A percentile compares a stretch with the other conserved stretches of the same genome.
These are phyloP conservation scores for Meganola albula DNA, from an alignment of 2,888 invertebrate genomes.

Conservation along the genomic window DNA sequence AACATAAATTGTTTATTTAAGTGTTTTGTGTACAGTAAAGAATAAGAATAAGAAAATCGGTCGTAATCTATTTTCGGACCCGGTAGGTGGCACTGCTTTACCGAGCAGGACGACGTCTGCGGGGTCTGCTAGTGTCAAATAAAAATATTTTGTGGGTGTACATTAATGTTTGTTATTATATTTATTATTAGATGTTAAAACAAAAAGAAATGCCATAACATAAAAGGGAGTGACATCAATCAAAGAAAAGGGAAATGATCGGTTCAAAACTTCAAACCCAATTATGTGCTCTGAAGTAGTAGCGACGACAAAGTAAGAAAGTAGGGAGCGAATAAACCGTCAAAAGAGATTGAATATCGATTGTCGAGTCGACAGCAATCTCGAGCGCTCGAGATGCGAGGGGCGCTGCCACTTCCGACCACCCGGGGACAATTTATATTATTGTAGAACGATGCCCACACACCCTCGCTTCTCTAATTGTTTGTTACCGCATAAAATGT, in stretches of 20 bases:
- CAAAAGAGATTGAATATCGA: conserved; percentile 77
- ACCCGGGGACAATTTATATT: conserved; percentile 74
- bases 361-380: conserved; percentile 71
- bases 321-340: conserved; percentile 67
- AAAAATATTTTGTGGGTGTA: too few relatives aligned
- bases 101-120: too few relatives aligned
- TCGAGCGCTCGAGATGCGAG: conserved; percentile 36
- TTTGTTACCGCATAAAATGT: conserved; percentile 73
- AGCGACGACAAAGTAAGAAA: conserved; percentile 69
- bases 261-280: conserved; percentile 51
- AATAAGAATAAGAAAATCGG: too few relatives aligned
- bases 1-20: too few relatives aligned
- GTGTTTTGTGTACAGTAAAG: too few relatives aligned
- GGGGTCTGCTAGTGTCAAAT: too few relatives aligned
- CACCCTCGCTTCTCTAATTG: conserved; percentile 73
- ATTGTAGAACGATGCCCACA: conserved; percentile 59
- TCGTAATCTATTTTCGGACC: too few relatives aligned
- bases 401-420: conserved; percentile 51
- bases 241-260: conserved; percentile 46
- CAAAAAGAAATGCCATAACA: conserved; percentile 26
- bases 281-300: conserved; percentile 64
- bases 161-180: too few relatives aligned
- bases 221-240: conserved; percentile 44
- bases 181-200: conserved; percentile 20
- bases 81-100: too few relatives aligned